Base-by-base conservation (phyloP, 1,140 invertebrate species). In the Drosophila pallidifrons region DNA sequence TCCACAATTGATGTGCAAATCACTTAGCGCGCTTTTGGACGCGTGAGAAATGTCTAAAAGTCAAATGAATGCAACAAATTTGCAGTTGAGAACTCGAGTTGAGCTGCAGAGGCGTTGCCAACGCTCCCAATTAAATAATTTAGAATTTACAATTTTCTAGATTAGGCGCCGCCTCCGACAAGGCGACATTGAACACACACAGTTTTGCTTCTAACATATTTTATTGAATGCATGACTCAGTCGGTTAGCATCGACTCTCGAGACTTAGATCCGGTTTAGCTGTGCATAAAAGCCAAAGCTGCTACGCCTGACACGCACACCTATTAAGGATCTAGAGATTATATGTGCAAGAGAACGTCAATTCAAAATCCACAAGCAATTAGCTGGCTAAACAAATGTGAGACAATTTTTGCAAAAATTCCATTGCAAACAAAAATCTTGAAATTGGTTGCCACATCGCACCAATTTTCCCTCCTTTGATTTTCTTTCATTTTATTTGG, bases 11-110 rank as follows among this genome's bases (percentile, higher is more conserved):
- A 74, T 68, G 64, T 68, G 41, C 55, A 59, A 73, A 67, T 11
- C 55, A 68, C 71, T 59, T 59, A 73, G 38, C 63, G 55, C 55
- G 41, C 35, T 41, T 51, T 72, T 52, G 63, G 54, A 66, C 70
- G 70, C 71, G 71, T 74, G 71, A 68, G 71, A 74, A 74, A 74
- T 68, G 71, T 74, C 71, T 46, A 74, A 74, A 68, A 67, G 64
- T 74, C 71, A 74, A 60, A 38, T 51, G 64, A 38, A 67, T 67
- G 57, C 71, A 52, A 74, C 64, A 73, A 73, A 73, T 73, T 73
- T 55, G 45, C 10, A 43, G 15, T 32, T 16, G 10, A 20, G 11
- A 43, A 7, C 16, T 10, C 35, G 35, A 10, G 61, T 28, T 45
- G n/a, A 41, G 7, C 30, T 55, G 64, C 71, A 74, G 64, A 74